These are phyloP conservation scores for Gerris lacustris DNA, from an alignment of 2,888 invertebrate genomes.

Conservation along the genomic window DNA sequence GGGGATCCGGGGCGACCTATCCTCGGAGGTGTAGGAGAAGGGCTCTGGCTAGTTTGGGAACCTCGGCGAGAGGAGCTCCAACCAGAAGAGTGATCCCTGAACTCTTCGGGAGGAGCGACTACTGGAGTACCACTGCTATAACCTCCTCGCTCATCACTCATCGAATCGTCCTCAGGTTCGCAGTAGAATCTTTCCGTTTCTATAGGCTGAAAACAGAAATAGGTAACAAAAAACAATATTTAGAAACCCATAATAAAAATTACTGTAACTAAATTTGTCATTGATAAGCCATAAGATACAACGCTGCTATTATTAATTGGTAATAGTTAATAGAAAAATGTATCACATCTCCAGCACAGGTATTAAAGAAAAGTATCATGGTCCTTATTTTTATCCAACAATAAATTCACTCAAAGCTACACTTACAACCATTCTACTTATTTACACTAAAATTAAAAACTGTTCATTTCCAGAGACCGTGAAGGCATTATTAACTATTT, in stretches of 20 bases:
- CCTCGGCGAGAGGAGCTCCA: slow-evolving; percentile 15
- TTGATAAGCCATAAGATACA: no score
- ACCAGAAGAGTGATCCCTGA: slow-evolving; percentile 51
- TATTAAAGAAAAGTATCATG: no score
- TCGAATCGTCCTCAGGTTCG: slow-evolving; percentile 46
- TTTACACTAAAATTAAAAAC: no score
- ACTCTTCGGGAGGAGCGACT: slow-evolving; percentile 75
- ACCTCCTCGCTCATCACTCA: slow-evolving; percentile 34
- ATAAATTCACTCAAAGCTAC: no score
- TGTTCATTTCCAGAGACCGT: no score
- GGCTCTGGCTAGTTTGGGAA: slow-evolving; percentile 31
- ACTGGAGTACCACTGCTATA: slow-evolving; percentile 33
- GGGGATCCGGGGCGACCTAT: slow-evolving; percentile 79
- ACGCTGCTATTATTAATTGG: no score
- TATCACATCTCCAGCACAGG: no score
- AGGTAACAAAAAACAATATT: slow-evolving; percentile 29
- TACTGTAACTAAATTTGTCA: not conserved
- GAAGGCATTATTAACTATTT: no score
- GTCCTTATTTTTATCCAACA: no score
- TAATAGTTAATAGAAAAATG: no score
- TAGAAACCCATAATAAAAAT: slow-evolving; percentile 18
- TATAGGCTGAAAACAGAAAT: slow-evolving; percentile 58
- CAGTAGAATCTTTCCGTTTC: slow-evolving; percentile 49
- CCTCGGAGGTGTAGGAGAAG: slow-evolving; percentile 34
- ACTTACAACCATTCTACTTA: no score